phyloP scores from a whole-genome alignment of 2,888 invertebrate species.

The Scaptomyza polygonia region DNA sequence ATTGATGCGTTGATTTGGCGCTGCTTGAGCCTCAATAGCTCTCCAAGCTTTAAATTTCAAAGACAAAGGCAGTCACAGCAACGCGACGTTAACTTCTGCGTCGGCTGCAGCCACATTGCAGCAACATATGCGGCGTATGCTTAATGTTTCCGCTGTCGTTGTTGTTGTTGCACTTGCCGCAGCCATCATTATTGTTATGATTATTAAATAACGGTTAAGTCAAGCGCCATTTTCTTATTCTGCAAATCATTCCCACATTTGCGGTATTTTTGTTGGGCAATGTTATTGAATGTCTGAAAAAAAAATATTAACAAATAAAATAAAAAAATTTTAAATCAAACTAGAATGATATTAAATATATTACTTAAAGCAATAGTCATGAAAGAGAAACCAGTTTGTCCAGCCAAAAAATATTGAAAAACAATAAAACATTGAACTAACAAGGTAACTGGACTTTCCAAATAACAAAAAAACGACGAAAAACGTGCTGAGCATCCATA shows the following conservation, averaged over 20 bases:
- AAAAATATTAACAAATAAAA: conserved; percentile 2
- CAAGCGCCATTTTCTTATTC: conserved; percentile 71
- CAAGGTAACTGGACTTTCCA: conserved; percentile 56
- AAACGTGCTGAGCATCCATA: conserved; percentile 53
- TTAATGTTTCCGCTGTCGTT: conserved; percentile 9
- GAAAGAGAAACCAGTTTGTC: conserved; percentile 38
- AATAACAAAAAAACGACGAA: conserved; percentile 22
- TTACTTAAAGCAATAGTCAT: conserved; percentile 1
- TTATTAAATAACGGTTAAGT: conserved; percentile 78
- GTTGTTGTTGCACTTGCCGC: conserved; percentile 47
- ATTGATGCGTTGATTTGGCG: conserved; percentile 74
- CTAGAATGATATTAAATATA: conserved; percentile 55
- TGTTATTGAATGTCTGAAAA: conserved; percentile 48
- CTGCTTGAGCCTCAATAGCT: conserved; percentile 58
- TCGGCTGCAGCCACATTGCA: conserved; percentile 37
- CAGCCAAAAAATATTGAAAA: conserved; percentile 49
- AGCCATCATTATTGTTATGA: conserved; percentile 58
- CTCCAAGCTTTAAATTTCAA: conserved; percentile 54
- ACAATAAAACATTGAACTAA: conserved; percentile 49
- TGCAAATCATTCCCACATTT: conserved; percentile 73
- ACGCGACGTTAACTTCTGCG: conserved; percentile 3
- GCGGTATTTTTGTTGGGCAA: conserved; percentile 54
- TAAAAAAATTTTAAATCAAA: conserved; percentile 10
- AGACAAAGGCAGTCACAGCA: conserved; percentile 43
- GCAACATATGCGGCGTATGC: conserved; percentile 23